Conservation (phyloP, 2,113 vertebrate genomes). For the Rana temporaria region DNA sequence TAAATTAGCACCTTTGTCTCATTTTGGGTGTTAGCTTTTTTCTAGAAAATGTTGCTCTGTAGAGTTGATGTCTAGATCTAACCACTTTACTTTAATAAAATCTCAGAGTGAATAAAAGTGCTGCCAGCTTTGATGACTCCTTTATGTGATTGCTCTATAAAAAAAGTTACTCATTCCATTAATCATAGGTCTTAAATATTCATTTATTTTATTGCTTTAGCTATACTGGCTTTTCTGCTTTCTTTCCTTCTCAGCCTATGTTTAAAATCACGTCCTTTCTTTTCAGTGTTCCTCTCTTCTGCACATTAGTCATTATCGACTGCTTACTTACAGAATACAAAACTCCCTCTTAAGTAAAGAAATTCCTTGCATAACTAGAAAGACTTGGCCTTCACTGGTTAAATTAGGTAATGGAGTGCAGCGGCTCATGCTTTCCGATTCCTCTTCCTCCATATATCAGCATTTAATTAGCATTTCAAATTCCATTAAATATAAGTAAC, state of each 20-base stretch:
- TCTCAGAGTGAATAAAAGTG: conserved; percentile 39
- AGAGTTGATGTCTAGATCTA: conserved; percentile 29
- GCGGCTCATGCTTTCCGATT: conserved; percentile 34
- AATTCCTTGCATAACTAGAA: conserved; percentile 10
- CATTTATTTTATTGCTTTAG: conserved; percentile 47
- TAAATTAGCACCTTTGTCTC: no score
- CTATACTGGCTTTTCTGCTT: conserved; percentile 7
- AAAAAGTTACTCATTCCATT: conserved; percentile 39
- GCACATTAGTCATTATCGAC: conserved; percentile 43
- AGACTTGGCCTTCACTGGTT: conserved; percentile 39
- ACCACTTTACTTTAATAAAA: conserved; percentile 47
- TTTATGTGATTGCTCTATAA: conserved; percentile 52
- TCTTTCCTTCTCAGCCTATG: neutral
- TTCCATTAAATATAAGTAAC: conserved; percentile 56
- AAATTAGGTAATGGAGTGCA: conserved; percentile 43
- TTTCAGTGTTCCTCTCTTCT: conserved; percentile 13
- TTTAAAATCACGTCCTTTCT: conserved; percentile 30
- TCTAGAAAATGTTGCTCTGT: neutral
- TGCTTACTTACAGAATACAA: conserved; percentile 37
- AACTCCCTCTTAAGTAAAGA: conserved; percentile 28
- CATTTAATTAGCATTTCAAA: conserved; percentile 58
- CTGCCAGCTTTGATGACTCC: conserved; percentile 30
- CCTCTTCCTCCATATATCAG: conserved; percentile 49
- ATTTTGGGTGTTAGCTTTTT: no score
- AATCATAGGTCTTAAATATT: conserved; percentile 48